Evolutionary conservation across 1,140 invertebrate species (phyloP).

Genomic region (Nautilus pompilius): DNA sequence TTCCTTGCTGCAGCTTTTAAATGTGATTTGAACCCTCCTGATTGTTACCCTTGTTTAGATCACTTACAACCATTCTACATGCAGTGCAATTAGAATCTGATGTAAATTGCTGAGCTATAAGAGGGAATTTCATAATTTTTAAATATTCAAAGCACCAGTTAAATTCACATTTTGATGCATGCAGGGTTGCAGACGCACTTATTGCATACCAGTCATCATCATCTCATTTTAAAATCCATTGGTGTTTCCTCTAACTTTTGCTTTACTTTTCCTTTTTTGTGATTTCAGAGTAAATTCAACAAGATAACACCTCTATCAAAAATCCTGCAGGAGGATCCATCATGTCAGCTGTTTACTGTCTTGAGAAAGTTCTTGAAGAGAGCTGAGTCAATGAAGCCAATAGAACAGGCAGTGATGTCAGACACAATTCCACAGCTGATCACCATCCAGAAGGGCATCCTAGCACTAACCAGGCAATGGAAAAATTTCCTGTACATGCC

Average conservation of each 20-base stretch:
- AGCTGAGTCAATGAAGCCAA: conserved; percentile 67
- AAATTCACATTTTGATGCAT: no score
- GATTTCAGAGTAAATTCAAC: conserved; percentile 79
- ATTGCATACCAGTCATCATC: no score
- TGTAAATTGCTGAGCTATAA: no score
- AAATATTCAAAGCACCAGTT: no score
- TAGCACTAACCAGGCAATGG: conserved; percentile 91
- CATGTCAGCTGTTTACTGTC: conserved; percentile 87
- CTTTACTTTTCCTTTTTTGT: no score
- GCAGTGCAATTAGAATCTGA: background rate
- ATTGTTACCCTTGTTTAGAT: no score
- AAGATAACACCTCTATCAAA: conserved; percentile 83
- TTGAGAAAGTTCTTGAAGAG: conserved; percentile 80
- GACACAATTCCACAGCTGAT: conserved; percentile 80
- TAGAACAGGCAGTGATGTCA: conserved; percentile 82
- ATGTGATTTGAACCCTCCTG: no score
- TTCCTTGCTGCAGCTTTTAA: no score
- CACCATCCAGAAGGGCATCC: conserved; percentile 84
- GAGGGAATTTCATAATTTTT: no score
- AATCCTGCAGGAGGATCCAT: conserved; percentile 92
- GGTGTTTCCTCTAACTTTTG: no score
- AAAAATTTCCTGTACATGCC: conserved; percentile 95
- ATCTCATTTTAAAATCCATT: no score
- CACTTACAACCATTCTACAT: background rate
- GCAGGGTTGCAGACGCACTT: no score